Conservation (phyloP, 30 jellyfish, hydroid and myxozoan genomes). For the Hydra vulgaris region DNA sequence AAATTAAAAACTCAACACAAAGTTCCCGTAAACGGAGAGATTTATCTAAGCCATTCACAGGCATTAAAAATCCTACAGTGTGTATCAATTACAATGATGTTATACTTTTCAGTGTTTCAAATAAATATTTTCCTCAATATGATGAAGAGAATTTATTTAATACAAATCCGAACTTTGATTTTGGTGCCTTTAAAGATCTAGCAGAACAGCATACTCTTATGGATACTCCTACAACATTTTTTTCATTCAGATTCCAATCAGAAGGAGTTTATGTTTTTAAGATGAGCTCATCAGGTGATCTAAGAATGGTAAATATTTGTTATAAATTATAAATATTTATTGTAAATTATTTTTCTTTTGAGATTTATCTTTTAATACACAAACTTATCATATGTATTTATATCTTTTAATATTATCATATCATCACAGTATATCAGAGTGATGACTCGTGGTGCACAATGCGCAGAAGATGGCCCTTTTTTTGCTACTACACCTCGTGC, state of each 20-base stretch:
- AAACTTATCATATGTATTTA: too few species aligned
- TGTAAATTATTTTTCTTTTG: neutral
- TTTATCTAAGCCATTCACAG: slow-evolving; percentile 57
- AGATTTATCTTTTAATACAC: too few species aligned
- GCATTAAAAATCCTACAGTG: slow-evolving; percentile 71
- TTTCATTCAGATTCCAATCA: slow-evolving; percentile 53
- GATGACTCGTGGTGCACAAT: slow-evolving; percentile 93
- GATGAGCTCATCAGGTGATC: slow-evolving; percentile 43
- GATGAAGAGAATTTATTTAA: slow-evolving; percentile 77
- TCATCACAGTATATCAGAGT: slow-evolving; percentile 69
- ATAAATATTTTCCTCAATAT: slow-evolving; percentile 65
- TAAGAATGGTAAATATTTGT: slow-evolving; percentile 69
- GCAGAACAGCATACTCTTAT: slow-evolving; percentile 69
- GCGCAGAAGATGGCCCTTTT: slow-evolving; percentile 93
- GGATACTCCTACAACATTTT: slow-evolving; percentile 63
- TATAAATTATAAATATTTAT: too few species aligned
- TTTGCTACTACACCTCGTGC: slow-evolving; percentile 91
- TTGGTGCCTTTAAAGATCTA: slow-evolving; percentile 82
- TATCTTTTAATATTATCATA: neutral
- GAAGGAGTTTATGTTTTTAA: slow-evolving; percentile 88
- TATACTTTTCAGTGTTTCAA: slow-evolving; percentile 65
- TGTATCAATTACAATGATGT: slow-evolving; percentile 62
- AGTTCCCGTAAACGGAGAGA: slow-evolving; percentile 55
- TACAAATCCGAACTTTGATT: slow-evolving; percentile 81
- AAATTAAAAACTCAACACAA: neutral